A percentile compares a stretch with the other conserved stretches of the same genome.
These are phyloP conservation scores for Lepilemur ruficaudatus DNA, from an alignment of 2,797 vertebrate genomes.

Conservation along the genomic window DNA sequence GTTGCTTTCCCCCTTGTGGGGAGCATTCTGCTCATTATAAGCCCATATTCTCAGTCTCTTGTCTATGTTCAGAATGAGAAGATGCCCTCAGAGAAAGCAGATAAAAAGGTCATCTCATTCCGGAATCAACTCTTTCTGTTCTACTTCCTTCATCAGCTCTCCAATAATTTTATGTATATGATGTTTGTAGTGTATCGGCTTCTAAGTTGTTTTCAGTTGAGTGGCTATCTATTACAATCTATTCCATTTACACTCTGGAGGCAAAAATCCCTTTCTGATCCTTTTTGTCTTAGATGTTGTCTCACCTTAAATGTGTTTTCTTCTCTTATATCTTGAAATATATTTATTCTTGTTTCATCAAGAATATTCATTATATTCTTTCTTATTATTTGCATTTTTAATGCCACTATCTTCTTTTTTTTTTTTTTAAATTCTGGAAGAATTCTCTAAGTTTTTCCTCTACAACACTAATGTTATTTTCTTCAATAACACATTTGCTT, in stretches of 20 bases:
- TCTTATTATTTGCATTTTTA: neutral
- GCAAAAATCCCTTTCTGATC: neutral
- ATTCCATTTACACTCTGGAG: neutral
- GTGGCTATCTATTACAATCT: neutral
- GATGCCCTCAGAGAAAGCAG: neutral
- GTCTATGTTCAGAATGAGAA: neutral
- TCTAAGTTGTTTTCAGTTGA: neutral
- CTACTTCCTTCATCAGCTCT: neutral
- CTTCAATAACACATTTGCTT: neutral
- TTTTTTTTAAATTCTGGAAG: neutral
- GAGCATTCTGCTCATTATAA: neutral
- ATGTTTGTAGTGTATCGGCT: neutral
- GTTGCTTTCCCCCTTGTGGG: neutral
- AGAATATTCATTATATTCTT: neutral
- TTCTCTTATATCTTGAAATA: neutral
- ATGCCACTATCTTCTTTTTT: neutral
- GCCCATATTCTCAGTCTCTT: neutral
- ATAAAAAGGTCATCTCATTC: neutral
- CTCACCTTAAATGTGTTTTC: neutral
- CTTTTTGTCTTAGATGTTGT: neutral
- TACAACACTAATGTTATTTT: neutral
- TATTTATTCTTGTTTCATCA: neutral
- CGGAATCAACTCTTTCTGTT: neutral
- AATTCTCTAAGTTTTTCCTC: neutral
- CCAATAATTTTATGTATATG: neutral